Evolutionary conservation across 2,888 invertebrate genomes (phyloP).

Genomic region (Sinopyrophorus schimmeli): DNA sequence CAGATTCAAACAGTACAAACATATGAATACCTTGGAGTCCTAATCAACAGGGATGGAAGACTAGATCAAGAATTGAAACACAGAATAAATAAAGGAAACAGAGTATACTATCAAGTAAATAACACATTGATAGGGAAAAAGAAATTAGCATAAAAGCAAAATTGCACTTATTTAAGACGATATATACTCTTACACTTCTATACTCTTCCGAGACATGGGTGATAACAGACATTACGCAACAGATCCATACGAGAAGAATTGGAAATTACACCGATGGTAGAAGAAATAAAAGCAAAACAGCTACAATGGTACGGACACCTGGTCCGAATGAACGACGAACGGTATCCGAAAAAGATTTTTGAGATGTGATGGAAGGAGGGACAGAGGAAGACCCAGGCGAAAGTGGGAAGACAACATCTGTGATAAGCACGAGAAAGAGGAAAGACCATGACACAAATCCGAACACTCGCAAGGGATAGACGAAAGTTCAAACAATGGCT

Average conservation of each 20-base stretch:
- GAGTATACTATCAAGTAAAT: slow-evolving; percentile 1
- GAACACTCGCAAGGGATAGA: not conserved
- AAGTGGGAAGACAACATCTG: slow-evolving; percentile 3
- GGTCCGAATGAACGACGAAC: not conserved
- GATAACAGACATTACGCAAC: not conserved
- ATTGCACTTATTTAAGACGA: not conserved
- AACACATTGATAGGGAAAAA: not conserved
- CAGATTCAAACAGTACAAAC: not conserved
- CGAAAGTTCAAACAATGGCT: not conserved
- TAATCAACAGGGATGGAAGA: no score
- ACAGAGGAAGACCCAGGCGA: not conserved
- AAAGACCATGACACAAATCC: not conserved
- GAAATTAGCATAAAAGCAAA: not conserved
- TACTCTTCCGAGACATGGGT: not conserved
- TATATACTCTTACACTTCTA: not conserved
- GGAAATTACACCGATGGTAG: slow-evolving; percentile 1
- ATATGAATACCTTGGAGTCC: not conserved
- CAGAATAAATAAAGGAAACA: not conserved
- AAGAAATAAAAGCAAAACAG: slow-evolving; percentile 5
- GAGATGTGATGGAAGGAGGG: slow-evolving; percentile 1
- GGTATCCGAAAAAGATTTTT: slow-evolving; percentile 1
- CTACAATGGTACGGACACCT: slow-evolving; percentile 1
- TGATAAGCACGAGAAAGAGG: not conserved
- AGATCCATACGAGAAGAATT: not conserved
- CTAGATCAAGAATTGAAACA: not conserved